Base-by-base conservation (phyloP, 2,888 invertebrate genomes). In the Scaptomyza parva region DNA sequence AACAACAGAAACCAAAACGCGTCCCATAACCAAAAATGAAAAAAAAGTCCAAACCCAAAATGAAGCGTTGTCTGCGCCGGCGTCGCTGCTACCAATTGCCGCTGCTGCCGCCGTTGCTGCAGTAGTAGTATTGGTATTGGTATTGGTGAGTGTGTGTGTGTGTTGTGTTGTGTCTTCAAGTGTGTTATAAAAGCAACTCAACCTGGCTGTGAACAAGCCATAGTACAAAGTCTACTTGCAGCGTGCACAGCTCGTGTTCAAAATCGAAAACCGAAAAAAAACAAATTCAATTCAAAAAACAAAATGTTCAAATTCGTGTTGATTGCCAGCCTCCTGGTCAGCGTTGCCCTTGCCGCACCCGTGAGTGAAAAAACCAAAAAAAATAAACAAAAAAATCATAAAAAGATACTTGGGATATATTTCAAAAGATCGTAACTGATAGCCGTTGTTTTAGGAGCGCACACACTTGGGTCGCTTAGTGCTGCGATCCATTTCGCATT, bases 381-480 rank as follows among this genome's bases (percentile, higher is more conserved):
- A 14, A 35, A 6, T 6, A 26, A 26, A 26, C 3, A 24, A 33
- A 6, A 33, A n/a, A 6, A 35, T 8, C 14, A 14, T 14, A 26
- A 45, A 53, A 51, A 24, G n/a, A n/a, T 44, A 28, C 14, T n/a
- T 35, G 3, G 18, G 28, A 41, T 50, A 48, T 57, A 43, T 41
- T 41, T 18, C 2, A 8, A 37, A 12, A 37, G 37, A 37, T 37
- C 17, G 37, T 9, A 2, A 35, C 28, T 11, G 11, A 33, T 33
- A 11, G 28, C 9, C n/a, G n/a, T n/a, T n/a, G 14, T 30, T 35
- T 70, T 90, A 92, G 93, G 74, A 93, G 30, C 95, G 92, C 67
- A 94, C 93, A 83, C 96, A 96, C 90, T 94, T 95, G 84, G 93
- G 93, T 24, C 94, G 93, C 88, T 94, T 95, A 26, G 95, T 94